phyloP scores from a whole-genome alignment of 2,113 vertebrate species.

The Chionis minor region DNA sequence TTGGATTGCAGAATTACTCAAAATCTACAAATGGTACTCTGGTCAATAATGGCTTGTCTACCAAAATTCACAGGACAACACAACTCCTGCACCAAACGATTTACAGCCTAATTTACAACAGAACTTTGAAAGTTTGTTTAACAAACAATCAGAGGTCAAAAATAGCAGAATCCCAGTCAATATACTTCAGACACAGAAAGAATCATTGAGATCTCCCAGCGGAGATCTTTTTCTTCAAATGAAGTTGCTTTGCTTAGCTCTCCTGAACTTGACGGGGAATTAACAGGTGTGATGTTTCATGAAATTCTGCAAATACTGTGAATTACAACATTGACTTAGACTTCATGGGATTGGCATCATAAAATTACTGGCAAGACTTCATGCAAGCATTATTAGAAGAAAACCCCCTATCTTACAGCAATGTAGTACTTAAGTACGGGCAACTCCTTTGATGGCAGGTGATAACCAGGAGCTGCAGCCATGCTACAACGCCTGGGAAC shows the following conservation, averaged over 20 bases:
- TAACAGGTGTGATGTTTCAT: not conserved
- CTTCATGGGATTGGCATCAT: not conserved
- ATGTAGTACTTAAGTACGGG: accelerated
- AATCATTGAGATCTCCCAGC: not conserved
- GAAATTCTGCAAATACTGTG: not conserved
- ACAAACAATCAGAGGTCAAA: not conserved
- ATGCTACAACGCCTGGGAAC: accelerated
- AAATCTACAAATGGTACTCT: not conserved
- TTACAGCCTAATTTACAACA: not conserved
- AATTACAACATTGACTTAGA: not conserved
- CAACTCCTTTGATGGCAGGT: no score
- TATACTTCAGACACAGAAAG: not conserved
- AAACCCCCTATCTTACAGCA: not conserved
- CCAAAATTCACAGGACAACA: not conserved
- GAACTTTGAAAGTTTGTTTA: not conserved
- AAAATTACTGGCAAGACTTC: not conserved
- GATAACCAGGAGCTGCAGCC: not conserved
- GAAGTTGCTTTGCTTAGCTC: not conserved
- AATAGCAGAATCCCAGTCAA: not conserved
- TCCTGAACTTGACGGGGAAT: not conserved
- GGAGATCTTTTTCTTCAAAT: not conserved
- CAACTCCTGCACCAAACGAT: not conserved
- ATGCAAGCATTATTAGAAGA: not conserved
- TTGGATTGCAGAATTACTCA: not conserved
- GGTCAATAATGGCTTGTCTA: not conserved